Evolutionary conservation across 1,140 invertebrate genomes (phyloP).

Genomic region (Brachionus plicatilis): DNA sequence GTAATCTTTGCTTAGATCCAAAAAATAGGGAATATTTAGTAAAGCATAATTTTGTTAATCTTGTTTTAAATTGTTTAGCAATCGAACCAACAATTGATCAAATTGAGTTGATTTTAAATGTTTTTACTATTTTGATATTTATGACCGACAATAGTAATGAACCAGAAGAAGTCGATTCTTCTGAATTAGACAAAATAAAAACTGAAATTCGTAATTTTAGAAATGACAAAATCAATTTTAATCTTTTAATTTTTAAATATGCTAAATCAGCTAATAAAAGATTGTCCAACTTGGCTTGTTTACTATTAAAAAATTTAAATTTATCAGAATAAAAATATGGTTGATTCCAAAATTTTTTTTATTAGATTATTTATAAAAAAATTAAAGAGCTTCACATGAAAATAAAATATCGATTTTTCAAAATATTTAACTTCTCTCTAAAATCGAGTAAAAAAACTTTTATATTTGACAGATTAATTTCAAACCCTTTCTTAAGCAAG

Average conservation of each 20-base stretch:
- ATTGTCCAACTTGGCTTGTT: neutral
- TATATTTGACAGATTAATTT: too few species aligned
- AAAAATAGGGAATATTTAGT: neutral
- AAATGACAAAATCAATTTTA: neutral
- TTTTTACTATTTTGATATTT: neutral
- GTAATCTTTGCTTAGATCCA: slow-evolving; percentile 25
- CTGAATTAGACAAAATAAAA: neutral
- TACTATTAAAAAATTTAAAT: slow-evolving; percentile 18
- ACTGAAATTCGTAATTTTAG: neutral
- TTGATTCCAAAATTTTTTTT: neutral
- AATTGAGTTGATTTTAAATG: slow-evolving; percentile 7
- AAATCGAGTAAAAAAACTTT: too few species aligned
- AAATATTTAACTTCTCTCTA: too few species aligned
- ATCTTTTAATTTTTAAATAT: neutral
- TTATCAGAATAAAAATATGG: neutral
- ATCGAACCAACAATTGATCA: neutral
- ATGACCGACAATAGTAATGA: neutral
- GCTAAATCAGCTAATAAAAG: neutral
- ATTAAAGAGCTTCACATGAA: too few species aligned
- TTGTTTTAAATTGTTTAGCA: neutral
- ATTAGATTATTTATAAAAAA: neutral
- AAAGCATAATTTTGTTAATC: neutral
- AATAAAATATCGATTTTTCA: too few species aligned
- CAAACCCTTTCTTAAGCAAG: too few species aligned
- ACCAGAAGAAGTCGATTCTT: neutral